Base-by-base conservation (phyloP, 2,113 vertebrate genomes). In the Brachyhypopomus occidentalis region DNA sequence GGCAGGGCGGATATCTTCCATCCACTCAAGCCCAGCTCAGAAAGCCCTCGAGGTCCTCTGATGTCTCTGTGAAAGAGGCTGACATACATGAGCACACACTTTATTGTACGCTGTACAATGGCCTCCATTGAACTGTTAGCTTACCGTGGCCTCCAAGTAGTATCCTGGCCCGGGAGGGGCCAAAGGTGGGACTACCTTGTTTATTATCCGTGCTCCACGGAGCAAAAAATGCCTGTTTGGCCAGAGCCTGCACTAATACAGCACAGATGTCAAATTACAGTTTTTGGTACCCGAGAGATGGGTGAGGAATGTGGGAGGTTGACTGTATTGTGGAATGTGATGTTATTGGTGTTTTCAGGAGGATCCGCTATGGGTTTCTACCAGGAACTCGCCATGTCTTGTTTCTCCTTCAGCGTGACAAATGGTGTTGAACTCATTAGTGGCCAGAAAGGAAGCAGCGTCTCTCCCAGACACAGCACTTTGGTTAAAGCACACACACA, bases 241-340 rank as follows among this genome's bases (percentile, higher is more conserved):
- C 76, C 80, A 76, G 66, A 73, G 73, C 69, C 84, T 81, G 71
- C 30, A 80, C 72, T 87, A 84, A 85, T 79, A 78, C 78, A 77
- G 64, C 79, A 59, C 82, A 85, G 85, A 86, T 85, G 84, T 84
- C 83, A 83, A 87, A 83, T 88, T 81, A 83, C 84, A 87, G 79
- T 85, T 87, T 60, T 80, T 75, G 82, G 77, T 82, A 83, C 84
- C 71, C 77, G 74, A 77, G 58, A 85, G 81, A 71, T 87, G 74
- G 66, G 63, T 64, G 75, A 83, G 76, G 87, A 88, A 87, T 88
- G 85, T 84, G 81, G 87, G 80, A 74, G 85, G 83, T 84, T 66
- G 58, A 27, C 74, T 66, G 52, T 62, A 25, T 84, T 36, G 64
- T 81, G 70, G 87, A 83, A 86, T 85, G 62, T 78, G 58, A 82